Conservation (phyloP, 2,797 vertebrate genomes). For the Cuculus canorus region DNA sequence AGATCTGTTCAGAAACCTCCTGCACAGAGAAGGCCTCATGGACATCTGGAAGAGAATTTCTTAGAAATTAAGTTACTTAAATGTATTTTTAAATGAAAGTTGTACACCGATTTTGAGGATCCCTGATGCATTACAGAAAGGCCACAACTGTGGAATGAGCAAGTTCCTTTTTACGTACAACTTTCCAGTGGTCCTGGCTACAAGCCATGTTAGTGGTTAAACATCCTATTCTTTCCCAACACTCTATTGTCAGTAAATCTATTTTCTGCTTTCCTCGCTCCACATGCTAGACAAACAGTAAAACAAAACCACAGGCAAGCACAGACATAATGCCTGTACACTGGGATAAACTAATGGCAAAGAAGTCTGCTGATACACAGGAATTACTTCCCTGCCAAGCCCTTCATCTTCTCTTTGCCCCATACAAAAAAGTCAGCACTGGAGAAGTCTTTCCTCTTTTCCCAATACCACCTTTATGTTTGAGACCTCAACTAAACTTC, state of each 20-base stretch:
- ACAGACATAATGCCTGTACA: neutral
- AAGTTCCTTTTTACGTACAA: neutral
- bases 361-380: neutral
- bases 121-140: constrained; percentile 19
- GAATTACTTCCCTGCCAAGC: neutral
- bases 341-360: neutral
- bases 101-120: neutral
- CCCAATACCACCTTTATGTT: neutral
- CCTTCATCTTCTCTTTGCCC: neutral
- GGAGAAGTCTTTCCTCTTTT: neutral
- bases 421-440: fast-evolving
- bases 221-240: constrained; percentile 35
- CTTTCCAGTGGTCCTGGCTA: constrained; percentile 45
- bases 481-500: neutral
- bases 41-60: neutral
- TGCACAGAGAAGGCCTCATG: neutral
- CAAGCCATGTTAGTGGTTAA: neutral
- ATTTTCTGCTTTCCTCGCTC: constrained; percentile 22
- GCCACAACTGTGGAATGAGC: neutral
- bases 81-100: neutral
- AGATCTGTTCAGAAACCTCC: constrained; percentile 9
- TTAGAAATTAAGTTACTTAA: neutral
- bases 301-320: neutral
- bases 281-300: constrained; percentile 26
- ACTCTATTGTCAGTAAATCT: constrained; percentile 36